These are phyloP conservation scores for Esox niger DNA, from an alignment of 2,113 vertebrate genomes.

Conservation along the genomic window DNA sequence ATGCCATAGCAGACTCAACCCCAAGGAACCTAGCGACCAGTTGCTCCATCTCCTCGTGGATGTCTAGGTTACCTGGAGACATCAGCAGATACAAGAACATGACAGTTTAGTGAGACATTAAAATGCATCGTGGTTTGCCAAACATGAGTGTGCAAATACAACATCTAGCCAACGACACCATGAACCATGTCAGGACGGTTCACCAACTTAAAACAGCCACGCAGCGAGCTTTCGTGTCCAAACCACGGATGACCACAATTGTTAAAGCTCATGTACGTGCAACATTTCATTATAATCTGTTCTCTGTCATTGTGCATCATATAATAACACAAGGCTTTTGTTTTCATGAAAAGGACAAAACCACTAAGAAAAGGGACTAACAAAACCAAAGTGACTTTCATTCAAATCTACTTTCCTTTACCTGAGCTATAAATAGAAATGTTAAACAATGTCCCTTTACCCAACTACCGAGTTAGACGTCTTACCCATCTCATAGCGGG, in stretches of 20 bases:
- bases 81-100: neutral
- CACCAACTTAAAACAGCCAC: too few species aligned
- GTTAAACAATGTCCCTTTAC: too few species aligned
- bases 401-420: too few species aligned
- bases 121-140: too few species aligned
- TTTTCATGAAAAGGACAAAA: neutral
- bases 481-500: too few species aligned
- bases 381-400: neutral
- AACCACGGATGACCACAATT: neutral
- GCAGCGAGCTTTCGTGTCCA: neutral
- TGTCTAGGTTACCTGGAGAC: conserved; percentile 86
- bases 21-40: conserved; percentile 88
- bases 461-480: too few species aligned
- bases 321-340: conserved; percentile 11
- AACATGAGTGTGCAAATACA: too few species aligned
- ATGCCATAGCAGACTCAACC: conserved; percentile 91
- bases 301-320: neutral
- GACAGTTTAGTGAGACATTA: neutral
- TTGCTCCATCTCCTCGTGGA: conserved; percentile 89
- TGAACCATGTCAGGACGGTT: too few species aligned
- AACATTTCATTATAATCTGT: neutral
- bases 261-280: neutral
- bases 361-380: conserved; percentile 1
- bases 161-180: too few species aligned
- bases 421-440: too few species aligned